These are phyloP conservation scores for Pyralis farinalis DNA, from an alignment of 2,888 invertebrate genomes.

Conservation along the genomic window DNA sequence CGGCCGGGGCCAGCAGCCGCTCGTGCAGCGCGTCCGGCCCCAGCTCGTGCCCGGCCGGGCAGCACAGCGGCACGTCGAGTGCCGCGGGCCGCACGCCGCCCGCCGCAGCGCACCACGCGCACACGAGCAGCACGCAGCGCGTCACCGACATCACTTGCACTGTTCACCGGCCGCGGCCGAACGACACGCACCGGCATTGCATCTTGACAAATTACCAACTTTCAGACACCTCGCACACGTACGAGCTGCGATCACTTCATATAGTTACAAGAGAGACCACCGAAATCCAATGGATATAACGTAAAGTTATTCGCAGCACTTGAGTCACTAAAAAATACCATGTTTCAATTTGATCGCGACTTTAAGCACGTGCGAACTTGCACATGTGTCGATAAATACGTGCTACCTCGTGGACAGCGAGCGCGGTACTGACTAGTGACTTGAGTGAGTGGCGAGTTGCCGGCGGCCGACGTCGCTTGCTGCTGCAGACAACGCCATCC, in stretches of 20 bases:
- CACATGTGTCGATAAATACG: slow-evolving; percentile 21
- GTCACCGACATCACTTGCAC: slow-evolving; percentile 25
- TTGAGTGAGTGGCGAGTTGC: background rate
- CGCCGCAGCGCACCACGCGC: slow-evolving; percentile 32
- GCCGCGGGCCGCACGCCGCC: slow-evolving; percentile 43
- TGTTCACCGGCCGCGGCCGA: slow-evolving; percentile 33
- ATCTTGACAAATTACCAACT: slow-evolving; percentile 15
- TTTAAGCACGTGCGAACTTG: slow-evolving; percentile 44
- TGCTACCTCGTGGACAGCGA: slow-evolving; percentile 36
- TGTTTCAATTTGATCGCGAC: slow-evolving; percentile 19
- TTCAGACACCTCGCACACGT: background rate
- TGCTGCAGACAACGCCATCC: too few relatives aligned
- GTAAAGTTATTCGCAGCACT: slow-evolving; percentile 5
- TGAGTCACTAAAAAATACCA: slow-evolving; percentile 17
- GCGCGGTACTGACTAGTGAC: slow-evolving; percentile 27
- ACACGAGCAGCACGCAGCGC: slow-evolving; percentile 24
- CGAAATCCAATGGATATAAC: background rate
- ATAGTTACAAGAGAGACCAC: background rate
- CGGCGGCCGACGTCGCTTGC: slow-evolving; percentile 7
- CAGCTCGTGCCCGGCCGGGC: slow-evolving; percentile 47
- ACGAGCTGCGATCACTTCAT: too few relatives aligned
- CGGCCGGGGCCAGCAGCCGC: slow-evolving; percentile 58
- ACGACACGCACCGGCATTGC: slow-evolving; percentile 18
- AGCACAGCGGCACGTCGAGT: slow-evolving; percentile 49
- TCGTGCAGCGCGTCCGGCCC: slow-evolving; percentile 24